Base-by-base conservation (phyloP, 2,113 vertebrate species). In the Poeciliopsis turrubarensis region DNA sequence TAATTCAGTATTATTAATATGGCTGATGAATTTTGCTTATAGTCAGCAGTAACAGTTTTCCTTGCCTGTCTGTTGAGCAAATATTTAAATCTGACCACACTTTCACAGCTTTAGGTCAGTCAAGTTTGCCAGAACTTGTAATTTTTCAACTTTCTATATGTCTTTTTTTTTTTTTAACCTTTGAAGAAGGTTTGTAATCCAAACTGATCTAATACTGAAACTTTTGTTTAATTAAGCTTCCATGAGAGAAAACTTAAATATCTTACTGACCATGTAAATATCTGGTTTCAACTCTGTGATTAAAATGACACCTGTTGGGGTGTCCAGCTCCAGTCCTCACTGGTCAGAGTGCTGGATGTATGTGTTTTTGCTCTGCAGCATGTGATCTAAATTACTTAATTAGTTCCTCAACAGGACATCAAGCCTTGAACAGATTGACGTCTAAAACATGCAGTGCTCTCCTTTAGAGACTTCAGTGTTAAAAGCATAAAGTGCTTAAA, bases 1-100 rank as follows among this genome's bases (percentile, higher is more conserved):
- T 29, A 86, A 60, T 57, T 57, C 12, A 71, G 25, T 26, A 30
- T 15, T 15, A 68, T 75, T 27, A 15, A 31, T 71, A 39, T 65
- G 12, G 29, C 9, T 57, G 37, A 72, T 44, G n/a, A 51, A 22
- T 14, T n/a, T n/a, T 57, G 51, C 25, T 62, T 60, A 15, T 41
- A 26, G 5, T 61, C 63, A 31, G 41, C 37, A 39, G 31, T 8
- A 26, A 66, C 29, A 27, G 2, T 29, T 29, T 72, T 30, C 3
- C 13, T 2, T 13, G 32, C 12, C 1, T 32, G 19, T 15, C 15
- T 25, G 14, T 11, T n/a, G 25, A 57, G 8, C 44, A 57, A 32
- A 57, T 69, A 69, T 69, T 8, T 57, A n/a, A 57, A 57, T 47
- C 44, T 19, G 44, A 44, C 41, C 4, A 44, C 12, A 44, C 5